Conservation (phyloP, 2,888 invertebrate genomes). For the Dolichomitus sp. region DNA sequence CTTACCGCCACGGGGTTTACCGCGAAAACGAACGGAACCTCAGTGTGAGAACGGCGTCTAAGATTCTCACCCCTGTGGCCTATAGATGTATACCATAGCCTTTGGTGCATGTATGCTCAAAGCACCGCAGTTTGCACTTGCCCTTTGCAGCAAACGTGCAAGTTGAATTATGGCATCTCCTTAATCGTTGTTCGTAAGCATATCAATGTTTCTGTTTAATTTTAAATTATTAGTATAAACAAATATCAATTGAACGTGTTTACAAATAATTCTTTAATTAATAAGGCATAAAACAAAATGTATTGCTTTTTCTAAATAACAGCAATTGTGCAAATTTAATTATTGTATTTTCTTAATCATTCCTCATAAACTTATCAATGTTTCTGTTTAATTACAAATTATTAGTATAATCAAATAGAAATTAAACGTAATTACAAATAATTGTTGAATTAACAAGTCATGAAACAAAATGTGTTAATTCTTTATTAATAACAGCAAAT, state of each 20-base stretch:
- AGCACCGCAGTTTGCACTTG: conserved; percentile 40
- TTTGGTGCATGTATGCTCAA: conserved; percentile 5
- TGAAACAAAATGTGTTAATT: background rate
- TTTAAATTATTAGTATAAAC: background rate
- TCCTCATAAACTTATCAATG: too few relatives aligned
- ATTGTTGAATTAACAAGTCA: too few relatives aligned
- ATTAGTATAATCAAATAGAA: too few relatives aligned
- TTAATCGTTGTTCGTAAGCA: conserved; percentile 1
- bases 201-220: background rate
- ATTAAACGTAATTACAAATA: too few relatives aligned
- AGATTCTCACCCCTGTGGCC: conserved; percentile 47
- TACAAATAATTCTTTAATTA: background rate
- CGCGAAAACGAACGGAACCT: conserved; percentile 48
- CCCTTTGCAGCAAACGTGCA: conserved; percentile 30
- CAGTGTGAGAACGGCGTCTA: conserved; percentile 46
- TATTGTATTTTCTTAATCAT: too few relatives aligned
- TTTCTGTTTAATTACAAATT: too few relatives aligned
- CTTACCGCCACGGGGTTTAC: conserved; percentile 55
- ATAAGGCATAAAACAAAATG: background rate
- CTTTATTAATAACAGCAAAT: background rate
- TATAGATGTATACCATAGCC: conserved; percentile 25
- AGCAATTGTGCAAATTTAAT: too few relatives aligned
- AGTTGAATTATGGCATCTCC: conserved; percentile 15
- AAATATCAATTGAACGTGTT: background rate
- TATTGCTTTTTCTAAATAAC: too few relatives aligned